phyloP scores from a whole-genome alignment of 2,888 invertebrate genomes.

The Erebia palarica region DNA sequence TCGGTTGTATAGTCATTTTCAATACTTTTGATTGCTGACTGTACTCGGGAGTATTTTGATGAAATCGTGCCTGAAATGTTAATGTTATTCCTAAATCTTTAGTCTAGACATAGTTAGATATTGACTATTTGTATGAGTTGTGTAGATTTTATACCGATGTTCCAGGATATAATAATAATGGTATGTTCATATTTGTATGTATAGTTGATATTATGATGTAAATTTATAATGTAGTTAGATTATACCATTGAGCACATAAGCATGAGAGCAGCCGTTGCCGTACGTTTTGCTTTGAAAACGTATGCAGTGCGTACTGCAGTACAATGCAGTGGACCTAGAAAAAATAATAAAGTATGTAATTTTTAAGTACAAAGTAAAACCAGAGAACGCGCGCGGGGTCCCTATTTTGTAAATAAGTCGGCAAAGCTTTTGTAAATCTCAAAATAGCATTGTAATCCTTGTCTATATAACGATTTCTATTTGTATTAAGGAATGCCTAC shows the following conservation, averaged over 20 bases:
- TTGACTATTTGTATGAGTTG: slow-evolving; percentile 54
- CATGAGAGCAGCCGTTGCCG: too few relatives aligned
- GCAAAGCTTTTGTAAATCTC: too few relatives aligned
- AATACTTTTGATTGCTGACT: slow-evolving; percentile 25
- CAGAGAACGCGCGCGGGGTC: too few relatives aligned
- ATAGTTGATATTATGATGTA: slow-evolving; percentile 41
- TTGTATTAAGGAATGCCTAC: too few relatives aligned
- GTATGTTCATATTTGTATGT: slow-evolving; percentile 58
- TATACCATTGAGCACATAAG: slow-evolving; percentile 6
- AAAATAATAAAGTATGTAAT: too few relatives aligned
- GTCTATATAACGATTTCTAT: too few relatives aligned
- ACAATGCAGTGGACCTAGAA: too few relatives aligned
- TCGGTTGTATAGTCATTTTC: not conserved
- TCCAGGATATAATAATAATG: slow-evolving; percentile 51
- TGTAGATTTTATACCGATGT: slow-evolving; percentile 76
- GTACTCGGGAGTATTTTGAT: slow-evolving; percentile 47
- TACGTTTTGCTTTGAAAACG: too few relatives aligned
- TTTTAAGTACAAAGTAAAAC: too few relatives aligned
- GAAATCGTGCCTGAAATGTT: slow-evolving; percentile 69
- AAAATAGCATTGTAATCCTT: too few relatives aligned
- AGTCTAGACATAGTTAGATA: slow-evolving; percentile 38
- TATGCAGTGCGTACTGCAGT: too few relatives aligned
- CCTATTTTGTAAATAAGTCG: too few relatives aligned
- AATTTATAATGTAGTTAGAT: slow-evolving; percentile 30
- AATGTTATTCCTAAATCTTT: slow-evolving; percentile 42